Evolutionary conservation across 2,888 invertebrate species (phyloP), one percentile per base, ranked within the genome.

Genomic region (Camponotus fellah): DNA sequence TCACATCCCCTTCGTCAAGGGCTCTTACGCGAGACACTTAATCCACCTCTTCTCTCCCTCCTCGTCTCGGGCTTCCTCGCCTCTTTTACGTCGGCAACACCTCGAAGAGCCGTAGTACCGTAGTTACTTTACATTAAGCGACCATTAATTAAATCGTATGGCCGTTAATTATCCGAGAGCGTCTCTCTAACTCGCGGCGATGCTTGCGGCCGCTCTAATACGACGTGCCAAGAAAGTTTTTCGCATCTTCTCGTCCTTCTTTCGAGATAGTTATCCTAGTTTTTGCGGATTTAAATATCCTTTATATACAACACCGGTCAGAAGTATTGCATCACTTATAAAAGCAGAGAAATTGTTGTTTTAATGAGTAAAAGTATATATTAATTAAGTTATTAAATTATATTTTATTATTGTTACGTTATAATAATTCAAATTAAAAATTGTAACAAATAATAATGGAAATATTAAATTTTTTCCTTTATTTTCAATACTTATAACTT

Each of bases 1-100:
- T 94, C 94, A 93, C 92, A 89, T 90, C 88, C 91, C 92, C 92
- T 92, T 92, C 92, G 92, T 92, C 93, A 92, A 91, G 92, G 91
- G 91, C 89, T 91, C 88, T 91, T 91, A 87, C 90, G 88, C 89
- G 89, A 89, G 90, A 83, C 89, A 89, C 90, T 92, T 92, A 92
- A 92, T 92, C 90, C 88, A 81, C 86, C 85, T 79, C 53, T 83
- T 72, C 84, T 76, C 74, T 69, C 17, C 79, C 72, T 74, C 58
- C 40, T 58, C 77, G 64, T 58, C 56, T n/a, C 46, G 12, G 53
- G 62, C 74, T 60, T 79, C 79, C 64, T 77, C 72, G 37, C 66
- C 66, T 56, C 53, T 82, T 83, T 85, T 62, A 80, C 83, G 83
- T 85, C 71, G 84, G 86, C 87, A 83, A 89, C 89, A 88, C 87